Conservation (phyloP, 2,797 vertebrate species). For the Knipowitschia caucasica region DNA sequence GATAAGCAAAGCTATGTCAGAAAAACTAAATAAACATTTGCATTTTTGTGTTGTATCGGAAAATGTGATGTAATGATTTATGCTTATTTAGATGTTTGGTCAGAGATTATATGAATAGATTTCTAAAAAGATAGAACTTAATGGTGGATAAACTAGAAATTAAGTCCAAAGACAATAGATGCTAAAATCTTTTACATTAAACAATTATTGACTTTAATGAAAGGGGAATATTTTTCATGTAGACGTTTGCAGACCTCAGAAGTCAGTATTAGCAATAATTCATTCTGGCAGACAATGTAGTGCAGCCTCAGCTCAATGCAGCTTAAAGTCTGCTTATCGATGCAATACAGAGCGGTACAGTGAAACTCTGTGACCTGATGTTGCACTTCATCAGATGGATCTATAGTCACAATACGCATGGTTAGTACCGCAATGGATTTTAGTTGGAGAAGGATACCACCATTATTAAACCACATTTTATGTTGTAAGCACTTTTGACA, state of each 20-base stretch:
- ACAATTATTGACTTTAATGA: neutral
- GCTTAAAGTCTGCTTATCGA: conserved; percentile 44
- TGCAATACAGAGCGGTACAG: conserved; percentile 45
- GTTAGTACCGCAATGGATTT: neutral
- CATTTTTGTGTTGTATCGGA: too few species aligned
- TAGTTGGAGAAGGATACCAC: conserved; percentile 25
- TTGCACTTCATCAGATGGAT: conserved; percentile 28
- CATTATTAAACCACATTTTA: conserved; percentile 27
- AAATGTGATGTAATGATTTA: too few species aligned
- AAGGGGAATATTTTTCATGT: conserved; percentile 20
- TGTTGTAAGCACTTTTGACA: conserved; percentile 10
- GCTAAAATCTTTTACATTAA: too few species aligned
- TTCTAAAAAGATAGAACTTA: neutral
- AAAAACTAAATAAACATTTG: too few species aligned
- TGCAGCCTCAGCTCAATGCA: conserved; percentile 41
- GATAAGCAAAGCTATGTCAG: conserved; percentile 25
- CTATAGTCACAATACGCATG: conserved; percentile 7
- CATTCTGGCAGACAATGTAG: conserved; percentile 26
- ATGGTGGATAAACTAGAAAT: neutral
- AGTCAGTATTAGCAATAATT: conserved; percentile 20
- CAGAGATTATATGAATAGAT: too few species aligned
- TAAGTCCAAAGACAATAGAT: too few species aligned
- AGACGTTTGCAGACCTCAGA: conserved; percentile 19
- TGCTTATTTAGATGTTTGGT: too few species aligned
- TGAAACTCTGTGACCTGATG: conserved; percentile 50